A percentile compares a stretch with the other conserved stretches of the same genome.
phyloP scores from a whole-genome alignment of 1,140 invertebrate species.

The Alviniconcha marisindica region DNA sequence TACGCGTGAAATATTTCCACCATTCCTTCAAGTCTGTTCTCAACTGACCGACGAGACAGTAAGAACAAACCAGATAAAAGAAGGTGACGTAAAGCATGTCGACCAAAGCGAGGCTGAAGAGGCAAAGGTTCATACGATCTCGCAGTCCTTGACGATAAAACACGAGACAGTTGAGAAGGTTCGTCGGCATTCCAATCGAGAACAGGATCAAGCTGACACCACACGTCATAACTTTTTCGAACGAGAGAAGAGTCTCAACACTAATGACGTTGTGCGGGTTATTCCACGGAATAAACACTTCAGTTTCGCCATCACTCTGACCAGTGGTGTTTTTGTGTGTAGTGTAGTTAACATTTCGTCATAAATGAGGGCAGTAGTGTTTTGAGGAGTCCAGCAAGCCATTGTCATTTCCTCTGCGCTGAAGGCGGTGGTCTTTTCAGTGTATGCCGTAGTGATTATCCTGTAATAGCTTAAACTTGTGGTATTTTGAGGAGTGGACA shows the following conservation, averaged over 20 bases:
- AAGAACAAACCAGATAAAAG: background rate
- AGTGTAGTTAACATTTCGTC: too few species aligned
- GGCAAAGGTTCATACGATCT: constrained; percentile 30
- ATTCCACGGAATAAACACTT: background rate
- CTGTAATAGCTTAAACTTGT: too few species aligned
- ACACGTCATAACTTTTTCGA: background rate
- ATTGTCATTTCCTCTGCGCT: too few species aligned
- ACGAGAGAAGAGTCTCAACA: background rate
- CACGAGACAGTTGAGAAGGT: constrained; percentile 14
- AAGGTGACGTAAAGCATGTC: background rate
- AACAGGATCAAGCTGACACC: background rate
- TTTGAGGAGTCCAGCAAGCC: too few species aligned
- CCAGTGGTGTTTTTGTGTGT: too few species aligned
- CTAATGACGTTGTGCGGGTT: constrained; percentile 7
- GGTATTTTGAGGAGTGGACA: too few species aligned
- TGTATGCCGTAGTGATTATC: too few species aligned
- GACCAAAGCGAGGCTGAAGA: constrained; percentile 15
- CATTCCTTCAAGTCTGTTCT: background rate
- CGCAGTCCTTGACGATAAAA: constrained; percentile 11
- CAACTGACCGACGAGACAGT: background rate
- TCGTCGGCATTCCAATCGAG: background rate
- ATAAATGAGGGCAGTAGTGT: too few species aligned
- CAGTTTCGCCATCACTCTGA: too few species aligned
- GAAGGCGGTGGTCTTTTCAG: too few species aligned
- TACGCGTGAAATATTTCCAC: constrained; percentile 26